A percentile compares a stretch with the other conserved stretches of the same genome.
Evolutionary conservation across 2,113 vertebrate genomes (phyloP).

Genomic region (Alosa alosa): DNA sequence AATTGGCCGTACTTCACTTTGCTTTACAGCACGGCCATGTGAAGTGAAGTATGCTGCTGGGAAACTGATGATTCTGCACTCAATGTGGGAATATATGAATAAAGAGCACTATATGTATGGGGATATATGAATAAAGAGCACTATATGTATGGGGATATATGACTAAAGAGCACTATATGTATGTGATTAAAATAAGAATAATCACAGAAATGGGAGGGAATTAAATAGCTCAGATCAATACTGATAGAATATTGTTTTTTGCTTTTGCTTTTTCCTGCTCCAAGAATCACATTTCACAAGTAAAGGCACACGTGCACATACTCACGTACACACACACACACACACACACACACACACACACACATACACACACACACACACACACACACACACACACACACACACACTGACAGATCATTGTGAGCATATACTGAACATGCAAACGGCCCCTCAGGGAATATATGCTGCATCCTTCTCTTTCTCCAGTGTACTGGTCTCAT

Average conservation of each 20-base stretch:
- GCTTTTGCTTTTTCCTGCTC: too few species aligned
- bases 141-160: too few species aligned
- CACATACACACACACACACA: slow-evolving; percentile 23
- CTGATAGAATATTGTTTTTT: too few species aligned
- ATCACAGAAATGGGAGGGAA: neutral
- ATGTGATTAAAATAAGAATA: too few species aligned
- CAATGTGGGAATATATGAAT: neutral
- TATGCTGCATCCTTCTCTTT: neutral
- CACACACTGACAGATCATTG: neutral
- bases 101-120: neutral
- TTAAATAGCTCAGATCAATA: neutral
- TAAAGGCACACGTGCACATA: neutral
- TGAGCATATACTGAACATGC: neutral
- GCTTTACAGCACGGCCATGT: neutral
- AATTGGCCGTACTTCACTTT: neutral
- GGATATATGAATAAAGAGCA: neutral
- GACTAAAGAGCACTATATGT: too few species aligned
- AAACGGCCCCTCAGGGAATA: neutral
- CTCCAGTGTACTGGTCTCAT: neutral
- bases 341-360: too few species aligned
- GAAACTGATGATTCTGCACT: slow-evolving; percentile 7
- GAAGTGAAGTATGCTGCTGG: neutral
- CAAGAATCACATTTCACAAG: neutral
- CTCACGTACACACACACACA: neutral
- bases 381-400: slow-evolving; percentile 6